phyloP scores from a whole-genome alignment of 2,113 vertebrate species.

The Megaleporinus macrocephalus region DNA sequence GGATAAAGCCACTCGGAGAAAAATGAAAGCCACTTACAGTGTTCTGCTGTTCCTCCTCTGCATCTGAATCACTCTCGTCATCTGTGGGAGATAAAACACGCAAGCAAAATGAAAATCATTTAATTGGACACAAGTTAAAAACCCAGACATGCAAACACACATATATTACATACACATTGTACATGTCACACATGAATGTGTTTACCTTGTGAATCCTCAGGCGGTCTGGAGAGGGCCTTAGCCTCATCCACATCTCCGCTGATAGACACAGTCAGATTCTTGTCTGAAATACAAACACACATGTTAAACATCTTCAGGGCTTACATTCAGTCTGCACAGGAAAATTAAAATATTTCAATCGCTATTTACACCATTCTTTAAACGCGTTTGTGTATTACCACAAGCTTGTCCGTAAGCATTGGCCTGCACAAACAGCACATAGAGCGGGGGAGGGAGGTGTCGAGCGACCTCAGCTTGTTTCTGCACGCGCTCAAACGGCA shows the following conservation, averaged over 20 bases:
- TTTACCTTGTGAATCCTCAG: conserved; percentile 94
- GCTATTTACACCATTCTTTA: too few species aligned
- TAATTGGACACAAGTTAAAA: neutral
- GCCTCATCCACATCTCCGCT: conserved; percentile 96
- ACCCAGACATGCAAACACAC: neutral
- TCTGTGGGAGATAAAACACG: conserved; percentile 72
- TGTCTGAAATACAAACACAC: conserved; percentile 80
- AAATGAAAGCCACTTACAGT: conserved; percentile 79
- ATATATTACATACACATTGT: neutral
- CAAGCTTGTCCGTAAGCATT: conserved; percentile 95
- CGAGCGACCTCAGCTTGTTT: conserved; percentile 92
- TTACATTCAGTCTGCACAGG: neutral
- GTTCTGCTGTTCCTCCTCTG: conserved; percentile 96
- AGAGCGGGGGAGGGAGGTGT: conserved; percentile 92
- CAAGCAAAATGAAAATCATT: neutral
- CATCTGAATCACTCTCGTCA: conserved; percentile 96
- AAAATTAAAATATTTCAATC: too few species aligned
- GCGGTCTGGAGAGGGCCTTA: conserved; percentile 93
- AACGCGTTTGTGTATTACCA: conserved; percentile 74
- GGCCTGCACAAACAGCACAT: conserved; percentile 95
- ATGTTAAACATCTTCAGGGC: neutral
- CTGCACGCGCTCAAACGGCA: conserved; percentile 95
- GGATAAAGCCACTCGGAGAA: neutral
- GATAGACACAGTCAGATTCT: conserved; percentile 87
- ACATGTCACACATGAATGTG: neutral